Evolutionary conservation across 2,888 invertebrate species (phyloP).

Genomic region (Kuschelorhynchus macadamiae): DNA sequence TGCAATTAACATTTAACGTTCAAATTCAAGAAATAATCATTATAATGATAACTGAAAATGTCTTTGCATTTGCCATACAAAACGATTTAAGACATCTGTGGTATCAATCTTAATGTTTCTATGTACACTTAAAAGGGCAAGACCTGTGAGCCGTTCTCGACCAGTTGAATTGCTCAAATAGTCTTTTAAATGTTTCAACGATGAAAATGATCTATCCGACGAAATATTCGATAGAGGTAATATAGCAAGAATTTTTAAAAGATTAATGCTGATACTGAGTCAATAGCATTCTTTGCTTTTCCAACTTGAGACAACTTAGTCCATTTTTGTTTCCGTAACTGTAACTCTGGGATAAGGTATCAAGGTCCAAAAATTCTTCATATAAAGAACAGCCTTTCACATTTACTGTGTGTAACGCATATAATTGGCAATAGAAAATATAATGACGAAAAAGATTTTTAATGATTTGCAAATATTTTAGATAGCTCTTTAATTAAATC

Average conservation of each 20-base stretch:
- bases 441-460: constrained; percentile 6
- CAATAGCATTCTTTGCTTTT: not conserved
- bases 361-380: constrained; percentile 2
- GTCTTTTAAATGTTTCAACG: not conserved
- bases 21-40: too few species aligned
- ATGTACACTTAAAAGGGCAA: not conserved
- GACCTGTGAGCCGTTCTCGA: not conserved
- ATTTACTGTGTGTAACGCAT: not conserved
- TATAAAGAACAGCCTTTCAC: not conserved
- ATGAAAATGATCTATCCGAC: not conserved
- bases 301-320: not conserved
- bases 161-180: not conserved
- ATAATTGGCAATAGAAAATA: not conserved
- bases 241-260: not conserved
- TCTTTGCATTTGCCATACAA: too few species aligned
- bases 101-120: too few species aligned
- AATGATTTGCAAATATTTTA: constrained; percentile 4
- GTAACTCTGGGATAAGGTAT: constrained; percentile 7
- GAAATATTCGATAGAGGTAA: not conserved
- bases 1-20: too few species aligned
- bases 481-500: not conserved
- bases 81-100: too few species aligned
- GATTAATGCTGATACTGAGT: constrained; percentile 1
- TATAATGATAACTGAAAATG: too few species aligned
- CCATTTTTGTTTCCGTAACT: constrained; percentile 43